These are phyloP conservation scores for Thalassoma bifasciatum DNA, from an alignment of 2,113 vertebrate species.

Conservation along the genomic window DNA sequence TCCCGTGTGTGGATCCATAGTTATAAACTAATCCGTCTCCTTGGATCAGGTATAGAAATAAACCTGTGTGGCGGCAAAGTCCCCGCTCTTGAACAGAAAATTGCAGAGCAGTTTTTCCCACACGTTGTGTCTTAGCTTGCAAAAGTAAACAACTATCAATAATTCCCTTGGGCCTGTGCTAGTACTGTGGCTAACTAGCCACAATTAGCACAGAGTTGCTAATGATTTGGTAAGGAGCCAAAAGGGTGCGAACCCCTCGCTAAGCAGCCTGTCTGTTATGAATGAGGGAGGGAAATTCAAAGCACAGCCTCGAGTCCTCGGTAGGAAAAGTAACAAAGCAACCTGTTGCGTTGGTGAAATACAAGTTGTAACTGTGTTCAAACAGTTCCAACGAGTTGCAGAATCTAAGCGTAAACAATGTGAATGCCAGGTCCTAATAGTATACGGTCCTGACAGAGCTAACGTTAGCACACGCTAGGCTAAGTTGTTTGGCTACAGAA, in stretches of 20 bases:
- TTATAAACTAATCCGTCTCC: conserved; percentile 54
- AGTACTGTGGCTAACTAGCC: conserved; percentile 61
- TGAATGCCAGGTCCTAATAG: conserved; percentile 18
- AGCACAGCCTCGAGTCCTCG: conserved; percentile 49
- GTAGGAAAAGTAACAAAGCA: conserved; percentile 26
- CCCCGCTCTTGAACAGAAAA: not conserved
- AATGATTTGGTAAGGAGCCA: conserved; percentile 68
- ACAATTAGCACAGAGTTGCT: conserved; percentile 68
- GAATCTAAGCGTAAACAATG: not conserved
- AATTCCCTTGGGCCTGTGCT: conserved; percentile 36
- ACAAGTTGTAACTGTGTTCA: not conserved
- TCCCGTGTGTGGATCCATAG: conserved; percentile 80
- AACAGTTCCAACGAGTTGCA: not conserved
- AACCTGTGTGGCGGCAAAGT: conserved; percentile 31
- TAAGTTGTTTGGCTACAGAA: conserved; percentile 44
- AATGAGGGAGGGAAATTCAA: conserved; percentile 86
- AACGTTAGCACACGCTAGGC: conserved; percentile 70
- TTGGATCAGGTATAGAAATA: conserved; percentile 46
- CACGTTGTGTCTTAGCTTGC: not conserved
- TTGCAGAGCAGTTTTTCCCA: not conserved
- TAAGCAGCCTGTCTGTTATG: conserved; percentile 47
- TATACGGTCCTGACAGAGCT: conserved; percentile 46
- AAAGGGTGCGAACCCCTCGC: conserved; percentile 36
- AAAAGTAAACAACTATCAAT: not conserved
- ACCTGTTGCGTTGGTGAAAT: conserved; percentile 17